Evolutionary conservation across 1,140 invertebrate genomes (phyloP), one percentile per base, ranked within the genome.

Genomic region (Drosophila mojavensis): DNA sequence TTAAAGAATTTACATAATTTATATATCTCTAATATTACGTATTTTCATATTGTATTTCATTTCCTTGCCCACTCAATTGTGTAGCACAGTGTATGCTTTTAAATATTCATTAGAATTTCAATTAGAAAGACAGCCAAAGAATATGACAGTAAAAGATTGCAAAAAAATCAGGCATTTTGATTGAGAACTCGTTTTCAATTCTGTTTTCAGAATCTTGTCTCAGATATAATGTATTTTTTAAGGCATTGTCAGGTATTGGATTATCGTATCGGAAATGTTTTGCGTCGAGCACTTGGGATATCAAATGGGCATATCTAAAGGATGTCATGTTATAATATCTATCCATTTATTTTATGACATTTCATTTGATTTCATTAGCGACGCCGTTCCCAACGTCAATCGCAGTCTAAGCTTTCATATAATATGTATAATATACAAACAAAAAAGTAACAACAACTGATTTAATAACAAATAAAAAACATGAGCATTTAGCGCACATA

Each of bases 351-450:
- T 69, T 70, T 63, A 71, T 63, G 74, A 55, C 60, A 75, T 78
- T 84, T 82, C 72, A 73, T 82, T 63, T 76, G 83, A 89, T 88
- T 88, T 83, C 79, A 88, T 88, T 83, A 89, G 83, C 82, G 68
- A 67, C 61, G 73, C 45, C 56, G 47, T 47, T 63, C 45, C 61
- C 63, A 70, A 76, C 66, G 28, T 26, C 55, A 53, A 54, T 62
- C 56, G 41, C 43, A 17, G 39, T 66, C 47, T 48, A 24, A 26
- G 26, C 50, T 28, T 51, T 51, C 13, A 28, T 51, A 62, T n/a
- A 81, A 60, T 50, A 17, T 17, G 17, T 17, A 71, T 65, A 73
- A 60, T 65, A 78, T 17, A 59, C 60, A 81, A 70, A 47, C 58
- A 61, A 61, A 79, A 81, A 65, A 77, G 55, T 26, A 36, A 26